Conservation (phyloP, 2,888 invertebrate species). For the Ormyrus nitidulus region DNA sequence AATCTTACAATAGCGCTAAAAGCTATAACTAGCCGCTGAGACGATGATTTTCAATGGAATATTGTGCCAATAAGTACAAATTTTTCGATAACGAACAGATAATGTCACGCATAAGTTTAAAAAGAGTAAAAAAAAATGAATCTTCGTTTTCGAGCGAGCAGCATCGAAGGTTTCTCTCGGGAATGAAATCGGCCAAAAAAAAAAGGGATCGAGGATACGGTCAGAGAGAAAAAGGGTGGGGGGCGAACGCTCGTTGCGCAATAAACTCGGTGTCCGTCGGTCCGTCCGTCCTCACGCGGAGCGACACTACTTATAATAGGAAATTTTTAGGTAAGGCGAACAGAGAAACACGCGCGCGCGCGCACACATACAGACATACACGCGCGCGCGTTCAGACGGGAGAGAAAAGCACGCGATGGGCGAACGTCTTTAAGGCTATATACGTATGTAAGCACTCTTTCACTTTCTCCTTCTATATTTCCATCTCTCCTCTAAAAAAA, state of each 20-base stretch:
- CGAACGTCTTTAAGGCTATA: conserved; percentile 27
- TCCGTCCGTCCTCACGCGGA: conserved; percentile 71
- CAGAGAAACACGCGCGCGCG: not conserved
- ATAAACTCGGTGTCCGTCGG: conserved; percentile 71
- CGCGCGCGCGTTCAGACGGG: conserved; percentile 14
- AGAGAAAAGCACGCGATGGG: conserved; percentile 1
- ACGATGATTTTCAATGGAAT: conserved; percentile 51
- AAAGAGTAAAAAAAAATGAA: not conserved
- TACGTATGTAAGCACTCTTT: conserved; percentile 42
- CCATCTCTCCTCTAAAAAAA: conserved; percentile 57
- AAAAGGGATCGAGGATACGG: not conserved
- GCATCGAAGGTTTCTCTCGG: conserved; percentile 30
- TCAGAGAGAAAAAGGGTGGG: not conserved
- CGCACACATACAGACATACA: conserved; percentile 16
- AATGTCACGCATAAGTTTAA: conserved; percentile 43
- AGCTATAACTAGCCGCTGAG: conserved; percentile 44
- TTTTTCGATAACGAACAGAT: conserved; percentile 45
- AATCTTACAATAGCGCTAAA: conserved; percentile 34
- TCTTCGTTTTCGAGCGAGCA: conserved; percentile 7
- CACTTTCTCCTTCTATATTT: conserved; percentile 64
- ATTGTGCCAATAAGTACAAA: conserved; percentile 58
- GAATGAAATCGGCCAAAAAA: not conserved
- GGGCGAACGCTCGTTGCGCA: conserved; percentile 43
- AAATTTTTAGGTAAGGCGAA: conserved; percentile 37
- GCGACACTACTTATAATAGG: conserved; percentile 66